Evolutionary conservation across 2,797 vertebrate genomes (phyloP), one percentile per base, ranked within the genome.

Genomic region (Monodelphis domestica): DNA sequence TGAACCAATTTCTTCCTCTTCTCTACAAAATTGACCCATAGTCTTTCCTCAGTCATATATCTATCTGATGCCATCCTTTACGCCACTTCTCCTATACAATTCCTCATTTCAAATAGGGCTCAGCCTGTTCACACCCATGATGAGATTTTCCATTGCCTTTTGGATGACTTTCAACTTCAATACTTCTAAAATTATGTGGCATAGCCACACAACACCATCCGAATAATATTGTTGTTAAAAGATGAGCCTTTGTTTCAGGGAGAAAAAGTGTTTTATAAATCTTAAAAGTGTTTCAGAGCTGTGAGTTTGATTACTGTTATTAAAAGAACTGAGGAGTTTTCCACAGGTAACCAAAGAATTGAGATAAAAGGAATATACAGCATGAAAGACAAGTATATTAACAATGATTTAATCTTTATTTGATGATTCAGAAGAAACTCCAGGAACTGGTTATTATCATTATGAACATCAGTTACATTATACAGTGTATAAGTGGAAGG

Each of bases 361-460:
- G 90, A 56, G 52, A 78, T 92, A n/a, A 91, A 88, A 93, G 59
- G 14, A 70, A 91, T 90, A 11, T 50, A n/a, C 33, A 63, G 15
- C 91, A 94, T 91, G 91, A 93, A 91, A 54, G 15, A 53, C 95
- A 88, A 57, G 28, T 87, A 38, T 78, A 89, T 93, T 78, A 9
- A 93, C 7, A 29, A 91, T 24, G 45, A 87, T 63, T 26, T 88
- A 56, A 91, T 54, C 10, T 93, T 93, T 90, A 51, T 89, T 91
- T 90, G 17, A 33, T 54, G 90, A 52, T n/a, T 93, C 94, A 89
- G 38, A 84, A 57, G 29, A 91, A 3, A 78, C 93, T 94, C 95
- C 56, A 12, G 28, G 78, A 87, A 4, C 12, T 0, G 1, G 78
- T 9, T 53, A 10, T 53, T 29, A 96, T 96, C 1, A 57, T 63